Conservation (phyloP, 1,140 invertebrate genomes). For the Liolophura sinensis region DNA sequence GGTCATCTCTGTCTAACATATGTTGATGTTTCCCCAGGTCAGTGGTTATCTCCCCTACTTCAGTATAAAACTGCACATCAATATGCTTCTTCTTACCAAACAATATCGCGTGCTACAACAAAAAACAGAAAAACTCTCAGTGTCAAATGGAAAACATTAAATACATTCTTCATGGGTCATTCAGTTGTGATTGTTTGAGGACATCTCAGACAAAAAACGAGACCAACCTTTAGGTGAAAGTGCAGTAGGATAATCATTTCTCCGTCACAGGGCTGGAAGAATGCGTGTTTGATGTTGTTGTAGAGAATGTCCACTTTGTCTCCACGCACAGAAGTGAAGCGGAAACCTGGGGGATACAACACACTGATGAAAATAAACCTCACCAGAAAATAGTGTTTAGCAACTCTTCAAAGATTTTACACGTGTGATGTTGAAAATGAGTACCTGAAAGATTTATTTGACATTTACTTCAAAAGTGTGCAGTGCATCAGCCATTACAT, state of each 20-base stretch:
- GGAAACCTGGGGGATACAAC: constrained; percentile 71
- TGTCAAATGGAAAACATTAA: background rate
- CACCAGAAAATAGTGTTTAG: too few relatives aligned
- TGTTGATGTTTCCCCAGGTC: constrained; percentile 99
- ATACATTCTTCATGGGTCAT: background rate
- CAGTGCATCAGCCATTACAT: too few relatives aligned
- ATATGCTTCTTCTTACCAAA: constrained; percentile 99
- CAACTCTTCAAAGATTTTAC: too few relatives aligned
- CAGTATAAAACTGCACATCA: constrained; percentile 99
- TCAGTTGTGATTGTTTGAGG: background rate
- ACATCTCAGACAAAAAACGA: background rate
- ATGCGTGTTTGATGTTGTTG: constrained; percentile 99
- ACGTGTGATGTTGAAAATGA: too few relatives aligned
- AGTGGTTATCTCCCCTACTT: constrained; percentile 99
- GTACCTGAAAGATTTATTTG: too few relatives aligned
- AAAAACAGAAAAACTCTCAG: constrained; percentile 15
- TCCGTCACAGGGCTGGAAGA: constrained; percentile 99
- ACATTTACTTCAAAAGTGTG: too few relatives aligned
- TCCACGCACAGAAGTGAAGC: constrained; percentile 96
- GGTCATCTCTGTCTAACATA: constrained; percentile 98
- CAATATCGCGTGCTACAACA: constrained; percentile 88
- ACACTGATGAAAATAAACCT: too few relatives aligned
- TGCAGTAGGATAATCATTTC: constrained; percentile 99
- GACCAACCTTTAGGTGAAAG: constrained; percentile 89
- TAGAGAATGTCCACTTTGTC: constrained; percentile 99